Conservation (phyloP, 2,888 invertebrate genomes). For the Eremobia ochroleuca region DNA sequence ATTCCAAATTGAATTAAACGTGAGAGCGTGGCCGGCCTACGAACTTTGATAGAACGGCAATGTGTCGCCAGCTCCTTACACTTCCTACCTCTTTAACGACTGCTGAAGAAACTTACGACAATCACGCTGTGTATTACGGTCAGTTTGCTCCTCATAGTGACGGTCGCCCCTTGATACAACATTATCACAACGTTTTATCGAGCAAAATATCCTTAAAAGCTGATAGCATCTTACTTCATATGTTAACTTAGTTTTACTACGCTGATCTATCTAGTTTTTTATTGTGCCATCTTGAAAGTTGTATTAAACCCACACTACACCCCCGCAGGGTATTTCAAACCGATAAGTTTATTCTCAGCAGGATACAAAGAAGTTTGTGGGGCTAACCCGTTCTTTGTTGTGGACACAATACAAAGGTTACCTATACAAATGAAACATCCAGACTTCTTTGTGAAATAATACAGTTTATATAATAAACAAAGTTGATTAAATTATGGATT, state of each 20-base stretch:
- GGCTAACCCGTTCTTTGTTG: constrained; percentile 54
- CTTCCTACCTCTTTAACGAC: constrained; percentile 66
- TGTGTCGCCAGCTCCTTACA: constrained; percentile 72
- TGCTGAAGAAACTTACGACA: constrained; percentile 59
- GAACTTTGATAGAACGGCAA: constrained; percentile 83
- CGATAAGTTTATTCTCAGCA: constrained; percentile 41
- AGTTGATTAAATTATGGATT: constrained; percentile 56
- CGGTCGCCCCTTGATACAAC: constrained; percentile 33
- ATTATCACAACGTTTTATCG: constrained; percentile 47
- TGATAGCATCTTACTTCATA: constrained; percentile 33
- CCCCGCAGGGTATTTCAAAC: constrained; percentile 30
- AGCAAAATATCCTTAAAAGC: constrained; percentile 25
- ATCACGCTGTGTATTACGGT: constrained; percentile 40
- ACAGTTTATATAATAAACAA: constrained; percentile 38
- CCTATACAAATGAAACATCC: constrained; percentile 39
- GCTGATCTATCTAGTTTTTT: constrained; percentile 41
- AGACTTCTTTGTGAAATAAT: constrained; percentile 34
- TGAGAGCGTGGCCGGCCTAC: constrained; percentile 79
- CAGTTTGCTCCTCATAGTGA: constrained; percentile 38
- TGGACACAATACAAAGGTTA: constrained; percentile 35
- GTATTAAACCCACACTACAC: constrained; percentile 10
- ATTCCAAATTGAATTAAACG: constrained; percentile 89
- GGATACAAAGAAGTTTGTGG: constrained; percentile 47
- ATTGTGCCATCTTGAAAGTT: constrained; percentile 31
- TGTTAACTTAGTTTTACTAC: constrained; percentile 23